Evolutionary conservation across 2,797 vertebrate species (phyloP).

Genomic region (Pseudopleuronectes americanus): DNA sequence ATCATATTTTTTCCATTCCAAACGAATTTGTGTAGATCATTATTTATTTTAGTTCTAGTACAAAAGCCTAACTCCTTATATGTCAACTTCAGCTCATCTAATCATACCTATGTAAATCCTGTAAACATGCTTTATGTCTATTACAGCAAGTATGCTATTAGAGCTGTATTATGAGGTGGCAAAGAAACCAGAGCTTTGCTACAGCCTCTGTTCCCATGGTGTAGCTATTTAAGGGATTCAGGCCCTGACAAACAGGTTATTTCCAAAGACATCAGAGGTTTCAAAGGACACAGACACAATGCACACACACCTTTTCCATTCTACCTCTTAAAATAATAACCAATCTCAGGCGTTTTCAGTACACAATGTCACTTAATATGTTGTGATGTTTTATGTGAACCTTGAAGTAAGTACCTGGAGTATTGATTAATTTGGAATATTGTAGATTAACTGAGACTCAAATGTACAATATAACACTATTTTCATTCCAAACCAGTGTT

Average conservation of each 20-base stretch:
- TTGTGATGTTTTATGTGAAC: background rate
- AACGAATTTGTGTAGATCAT: background rate
- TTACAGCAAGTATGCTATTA: conserved; percentile 23
- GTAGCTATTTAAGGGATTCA: conserved; percentile 44
- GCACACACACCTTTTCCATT: conserved; percentile 47
- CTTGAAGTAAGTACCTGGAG: background rate
- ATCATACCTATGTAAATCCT: conserved; percentile 37
- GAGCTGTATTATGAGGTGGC: conserved; percentile 9
- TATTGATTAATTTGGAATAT: background rate
- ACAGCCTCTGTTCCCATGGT: conserved; percentile 61
- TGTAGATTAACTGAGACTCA: background rate
- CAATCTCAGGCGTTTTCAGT: conserved; percentile 8
- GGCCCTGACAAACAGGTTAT: conserved; percentile 75
- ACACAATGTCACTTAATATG: background rate
- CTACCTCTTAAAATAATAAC: conserved; percentile 38
- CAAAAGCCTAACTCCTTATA: conserved; percentile 15
- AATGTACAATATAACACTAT: background rate
- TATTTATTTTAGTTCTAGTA: background rate
- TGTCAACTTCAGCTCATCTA: conserved; percentile 11
- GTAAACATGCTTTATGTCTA: conserved; percentile 10
- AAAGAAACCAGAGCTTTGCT: conserved; percentile 10
- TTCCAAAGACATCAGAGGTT: conserved; percentile 46
- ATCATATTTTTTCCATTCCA: background rate
- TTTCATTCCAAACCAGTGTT: background rate
- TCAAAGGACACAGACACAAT: conserved; percentile 21